These are phyloP conservation scores for Tetrapedia diversipes DNA, from an alignment of 2,888 invertebrate species.

Conservation along the genomic window DNA sequence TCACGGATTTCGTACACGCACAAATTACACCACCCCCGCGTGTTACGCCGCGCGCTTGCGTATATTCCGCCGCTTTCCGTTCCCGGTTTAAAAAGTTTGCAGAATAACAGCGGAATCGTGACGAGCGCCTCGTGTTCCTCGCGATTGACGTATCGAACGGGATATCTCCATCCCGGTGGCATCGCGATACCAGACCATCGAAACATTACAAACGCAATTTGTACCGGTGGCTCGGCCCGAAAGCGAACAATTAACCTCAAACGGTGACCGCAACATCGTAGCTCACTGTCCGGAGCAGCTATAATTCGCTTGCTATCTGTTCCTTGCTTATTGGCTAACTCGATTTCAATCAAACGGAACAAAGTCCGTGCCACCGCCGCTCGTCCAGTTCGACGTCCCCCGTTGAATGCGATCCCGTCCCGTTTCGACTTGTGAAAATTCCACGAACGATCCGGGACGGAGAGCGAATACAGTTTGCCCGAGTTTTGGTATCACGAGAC, in stretches of 20 bases:
- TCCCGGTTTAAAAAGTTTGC: conserved; percentile 25
- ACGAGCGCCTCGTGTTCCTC: background rate
- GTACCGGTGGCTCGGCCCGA: conserved; percentile 35
- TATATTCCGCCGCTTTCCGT: background rate
- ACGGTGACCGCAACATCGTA: conserved; percentile 40
- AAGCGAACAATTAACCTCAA: conserved; percentile 59
- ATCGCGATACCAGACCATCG: conserved; percentile 14
- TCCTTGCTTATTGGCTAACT: conserved; percentile 42
- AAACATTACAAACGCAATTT: conserved; percentile 46
- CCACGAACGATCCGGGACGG: no score
- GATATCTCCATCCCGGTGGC: conserved; percentile 25
- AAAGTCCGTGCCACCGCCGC: background rate
- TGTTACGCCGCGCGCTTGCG: no score
- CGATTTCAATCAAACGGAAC: conserved; percentile 36
- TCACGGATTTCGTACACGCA: conserved; percentile 30
- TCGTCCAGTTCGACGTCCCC: background rate
- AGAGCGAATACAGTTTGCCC: no score
- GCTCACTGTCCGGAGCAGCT: conserved; percentile 22
- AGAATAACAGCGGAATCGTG: background rate
- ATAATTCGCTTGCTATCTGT: conserved; percentile 21
- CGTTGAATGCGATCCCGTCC: no score
- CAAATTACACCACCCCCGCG: conserved; percentile 15
- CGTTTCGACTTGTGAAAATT: no score
- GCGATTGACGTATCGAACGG: conserved; percentile 22
- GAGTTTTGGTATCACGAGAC: no score